Evolutionary conservation across 2,888 invertebrate species (phyloP), one percentile per base, ranked within the genome.

Genomic region (Cotesia congregata): DNA sequence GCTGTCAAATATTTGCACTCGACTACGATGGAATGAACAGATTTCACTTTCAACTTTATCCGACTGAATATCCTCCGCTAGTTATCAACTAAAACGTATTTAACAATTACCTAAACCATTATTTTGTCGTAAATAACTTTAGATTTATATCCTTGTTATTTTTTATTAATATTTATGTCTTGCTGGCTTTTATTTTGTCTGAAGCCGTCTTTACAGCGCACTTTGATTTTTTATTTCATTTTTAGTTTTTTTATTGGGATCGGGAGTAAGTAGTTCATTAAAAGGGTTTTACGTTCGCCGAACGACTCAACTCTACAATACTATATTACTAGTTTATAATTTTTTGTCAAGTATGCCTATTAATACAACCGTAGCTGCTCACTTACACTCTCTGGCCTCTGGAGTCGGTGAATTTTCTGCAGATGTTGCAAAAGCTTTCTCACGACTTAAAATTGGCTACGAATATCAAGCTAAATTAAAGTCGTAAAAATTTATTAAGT

Each of bases 1-100:
- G 82, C 81, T 81, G 80, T 80, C 83, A 84, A 84, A 84, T 84
- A 84, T 84, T 84, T 84, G 83, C 83, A 74, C 75, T 78, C 74
- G 30, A 30, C 30, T 30, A 30, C 72, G 73, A 77, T 76, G 77
- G 70, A 77, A 80, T 80, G 76, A 71, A 76, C 73, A 73, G 67
- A 73, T 73, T 73, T 41, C 30, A 59, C 73, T 73, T 73, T 73
- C 50, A 73, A 67, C 67, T 67, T 67, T 59, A 73, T 7, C 59
- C 73, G 67, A 67, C 65, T 73, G 73, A 67, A 67, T 67, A 67
- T 73, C 67, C 67, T 73, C 65, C n/a, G 17, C 67, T 30, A 65
- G 67, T 71, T 59, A 59, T 38, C 12, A 30, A 30, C 65, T 30
- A 17, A 65, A 65, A 50, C 9, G 65, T 65, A 65, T 65, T 65